Evolutionary conservation across 2,797 vertebrate species (phyloP).

Genomic region (Chaetophractus vellerosus): DNA sequence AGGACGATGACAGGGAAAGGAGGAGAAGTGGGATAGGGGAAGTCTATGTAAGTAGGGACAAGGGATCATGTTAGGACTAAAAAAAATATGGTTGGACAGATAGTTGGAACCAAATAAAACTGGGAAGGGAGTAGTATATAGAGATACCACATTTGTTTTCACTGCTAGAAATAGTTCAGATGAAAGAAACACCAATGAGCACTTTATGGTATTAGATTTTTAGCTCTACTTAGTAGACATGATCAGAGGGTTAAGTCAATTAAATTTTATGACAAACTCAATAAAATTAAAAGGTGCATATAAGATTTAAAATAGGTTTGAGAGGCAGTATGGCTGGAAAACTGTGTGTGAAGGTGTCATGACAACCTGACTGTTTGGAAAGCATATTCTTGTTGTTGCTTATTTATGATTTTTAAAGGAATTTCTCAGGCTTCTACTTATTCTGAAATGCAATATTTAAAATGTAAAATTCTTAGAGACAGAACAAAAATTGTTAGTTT

Average conservation of each 20-base stretch:
- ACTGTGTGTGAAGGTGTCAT: neutral
- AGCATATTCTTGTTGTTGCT: conserved; percentile 31
- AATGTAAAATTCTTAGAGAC: conserved; percentile 26
- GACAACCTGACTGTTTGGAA: neutral
- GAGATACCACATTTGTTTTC: neutral
- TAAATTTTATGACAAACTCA: conserved; percentile 22
- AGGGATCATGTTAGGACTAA: neutral
- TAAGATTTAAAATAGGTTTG: neutral
- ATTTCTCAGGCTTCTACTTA: conserved; percentile 47
- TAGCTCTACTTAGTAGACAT: neutral
- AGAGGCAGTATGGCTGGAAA: neutral
- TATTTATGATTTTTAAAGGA: conserved; percentile 41
- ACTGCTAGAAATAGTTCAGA: neutral
- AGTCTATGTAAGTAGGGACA: neutral
- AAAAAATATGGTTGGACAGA: neutral
- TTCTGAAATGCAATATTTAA: conserved; percentile 60
- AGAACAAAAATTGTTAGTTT: neutral
- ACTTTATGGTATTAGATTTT: conserved; percentile 4
- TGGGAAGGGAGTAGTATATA: neutral
- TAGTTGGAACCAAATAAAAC: neutral
- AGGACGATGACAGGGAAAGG: neutral
- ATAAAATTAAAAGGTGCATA: neutral
- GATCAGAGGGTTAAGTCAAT: neutral
- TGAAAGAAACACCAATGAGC: neutral
- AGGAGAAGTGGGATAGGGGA: neutral